Evolutionary conservation across 37 sponge, comb jelly and placozoan species (phyloP).

Genomic region (Agelas oroides): DNA sequence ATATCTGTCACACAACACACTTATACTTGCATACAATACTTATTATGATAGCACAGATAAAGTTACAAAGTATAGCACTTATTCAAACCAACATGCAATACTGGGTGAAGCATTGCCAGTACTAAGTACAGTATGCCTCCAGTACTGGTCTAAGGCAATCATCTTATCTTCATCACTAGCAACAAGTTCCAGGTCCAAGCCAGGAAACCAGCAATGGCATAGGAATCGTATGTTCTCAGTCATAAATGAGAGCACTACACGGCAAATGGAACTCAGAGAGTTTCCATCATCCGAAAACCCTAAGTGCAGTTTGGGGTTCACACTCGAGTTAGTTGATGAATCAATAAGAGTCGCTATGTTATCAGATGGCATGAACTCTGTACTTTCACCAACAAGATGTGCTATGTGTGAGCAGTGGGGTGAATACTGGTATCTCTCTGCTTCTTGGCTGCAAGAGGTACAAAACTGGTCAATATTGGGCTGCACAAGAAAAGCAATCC

Average conservation of each 20-base stretch:
- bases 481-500: slow-evolving; percentile 49
- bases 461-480: slow-evolving; percentile 25
- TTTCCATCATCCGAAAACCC: slow-evolving; percentile 2
- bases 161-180: neutral
- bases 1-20: too few relatives aligned
- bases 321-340: slow-evolving; percentile 11
- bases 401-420: slow-evolving; percentile 22
- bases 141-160: slow-evolving; percentile 33
- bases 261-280: slow-evolving; percentile 34
- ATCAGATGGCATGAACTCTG: slow-evolving; percentile 28
- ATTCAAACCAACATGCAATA: slow-evolving; percentile 46
- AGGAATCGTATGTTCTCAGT: slow-evolving; percentile 41
- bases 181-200: slow-evolving; percentile 28
- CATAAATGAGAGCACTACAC: slow-evolving; percentile 21
- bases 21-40: too few relatives aligned
- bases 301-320: slow-evolving; percentile 4
- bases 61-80: too few relatives aligned
- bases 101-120: neutral
- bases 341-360: slow-evolving; percentile 28
- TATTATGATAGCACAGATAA: too few relatives aligned
- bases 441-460: slow-evolving; percentile 6
- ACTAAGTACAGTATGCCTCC: slow-evolving; percentile 46
- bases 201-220: slow-evolving; percentile 66
- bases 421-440: slow-evolving; percentile 1
- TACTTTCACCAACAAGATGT: slow-evolving; percentile 38